Base-by-base conservation (phyloP, 2,888 invertebrate genomes). In the Caenorhabditis sp. region DNA sequence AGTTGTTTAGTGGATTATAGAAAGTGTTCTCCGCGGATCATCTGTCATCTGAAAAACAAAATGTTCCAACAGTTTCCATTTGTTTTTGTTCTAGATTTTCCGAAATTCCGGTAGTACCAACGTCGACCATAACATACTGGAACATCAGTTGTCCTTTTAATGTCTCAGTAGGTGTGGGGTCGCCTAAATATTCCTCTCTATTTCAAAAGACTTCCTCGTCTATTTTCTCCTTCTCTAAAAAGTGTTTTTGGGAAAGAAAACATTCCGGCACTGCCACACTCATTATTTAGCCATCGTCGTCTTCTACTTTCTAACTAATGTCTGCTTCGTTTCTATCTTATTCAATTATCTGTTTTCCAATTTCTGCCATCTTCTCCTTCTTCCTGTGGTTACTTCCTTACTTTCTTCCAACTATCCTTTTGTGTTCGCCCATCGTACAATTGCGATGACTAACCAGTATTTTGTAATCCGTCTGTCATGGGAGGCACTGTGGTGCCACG, bases 341-440 rank as follows among this genome's bases (percentile, higher is more conserved):
- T 77, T 77, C 77, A 77, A 77, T 77, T 70, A 70, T 70, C 77
- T 77, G 44, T 66, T 76, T 66, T 35, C 51, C 75, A 38, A 54
- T 28, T 56, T 38, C 38, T 58, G 31, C 58, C 51, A 35, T 16
- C 41, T 14, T 26, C 26, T 2, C 14, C 14, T 24, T 38, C 31
- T 51, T 12, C 38, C n/a, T 38, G 16, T 74, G 22, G 58, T 72
- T 59, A 41, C 35, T 54, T 63, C 59, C 31, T 51, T 28, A 41
- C 44, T 64, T 41, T 41, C 41, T 19, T 8, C 28, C 1, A n/a
- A 35, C 49, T 51, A 31, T 61, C 72, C 22, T 47, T 24, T 54
- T 61, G 28, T 38, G 22, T 56, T 70, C n/a, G n/a, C n/a, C 26
- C 44, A 4, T 44, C 44, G 5, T 28, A 47, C 22, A 47, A 14